These are phyloP conservation scores for Empis livida DNA, from an alignment of 2,888 invertebrate species.

Conservation along the genomic window DNA sequence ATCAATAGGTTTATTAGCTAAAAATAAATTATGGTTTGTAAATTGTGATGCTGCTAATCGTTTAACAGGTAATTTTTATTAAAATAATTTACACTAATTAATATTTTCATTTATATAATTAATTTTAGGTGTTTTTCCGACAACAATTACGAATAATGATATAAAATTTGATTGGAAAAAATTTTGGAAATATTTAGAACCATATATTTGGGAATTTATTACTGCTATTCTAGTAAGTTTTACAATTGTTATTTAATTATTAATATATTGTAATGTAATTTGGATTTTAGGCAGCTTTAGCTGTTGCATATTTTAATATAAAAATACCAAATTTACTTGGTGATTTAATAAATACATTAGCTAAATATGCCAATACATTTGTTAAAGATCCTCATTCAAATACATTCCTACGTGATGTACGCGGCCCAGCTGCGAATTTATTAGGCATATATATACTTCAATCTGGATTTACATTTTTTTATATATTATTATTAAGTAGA, in stretches of 20 bases:
- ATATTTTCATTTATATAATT: not conserved
- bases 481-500: constrained; percentile 74
- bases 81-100: not conserved
- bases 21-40: constrained; percentile 16
- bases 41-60: constrained; percentile 28
- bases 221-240: constrained; percentile 63
- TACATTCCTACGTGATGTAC: constrained; percentile 30
- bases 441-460: constrained; percentile 32
- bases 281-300: constrained; percentile 64
- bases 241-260: not conserved
- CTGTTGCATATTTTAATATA: constrained; percentile 78
- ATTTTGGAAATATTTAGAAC: constrained; percentile 58
- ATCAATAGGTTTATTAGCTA: constrained; percentile 20
- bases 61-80: constrained; percentile 15
- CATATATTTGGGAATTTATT: constrained; percentile 62
- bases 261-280: not conserved
- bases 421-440: constrained; percentile 28
- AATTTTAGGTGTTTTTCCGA: constrained; percentile 18
- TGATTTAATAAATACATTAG: constrained; percentile 64
- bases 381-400: constrained; percentile 31
- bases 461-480: constrained; percentile 74
- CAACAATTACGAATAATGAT: constrained; percentile 37
- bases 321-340: constrained; percentile 79
- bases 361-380: constrained; percentile 41
- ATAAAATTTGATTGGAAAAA: constrained; percentile 64